Conservation (phyloP, 2,113 vertebrate genomes). For the Eurypyga helias region DNA sequence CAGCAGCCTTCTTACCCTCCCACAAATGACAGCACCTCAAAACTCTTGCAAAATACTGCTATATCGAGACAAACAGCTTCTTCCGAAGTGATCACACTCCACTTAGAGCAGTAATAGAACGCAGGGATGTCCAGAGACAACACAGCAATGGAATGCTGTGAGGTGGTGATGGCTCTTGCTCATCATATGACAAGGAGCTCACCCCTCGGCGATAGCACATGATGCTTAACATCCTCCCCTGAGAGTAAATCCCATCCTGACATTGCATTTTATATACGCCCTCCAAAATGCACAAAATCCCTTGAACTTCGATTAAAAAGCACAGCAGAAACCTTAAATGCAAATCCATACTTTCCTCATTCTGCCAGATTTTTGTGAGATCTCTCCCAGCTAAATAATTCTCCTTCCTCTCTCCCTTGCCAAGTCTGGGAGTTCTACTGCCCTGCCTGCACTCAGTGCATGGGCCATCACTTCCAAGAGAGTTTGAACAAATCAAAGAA, state of each 20-base stretch:
- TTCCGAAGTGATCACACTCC: not conserved
- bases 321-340: not conserved
- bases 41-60: not conserved
- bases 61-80: not conserved
- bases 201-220: not conserved
- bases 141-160: not conserved
- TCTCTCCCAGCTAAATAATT: not conserved
- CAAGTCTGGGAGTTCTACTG: not conserved
- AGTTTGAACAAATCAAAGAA: not conserved
- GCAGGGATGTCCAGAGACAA: not conserved
- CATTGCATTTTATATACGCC: not conserved
- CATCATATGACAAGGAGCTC: not conserved
- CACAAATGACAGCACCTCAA: not conserved
- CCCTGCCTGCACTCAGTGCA: not conserved
- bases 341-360: not conserved
- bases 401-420: not conserved
- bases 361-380: not conserved
- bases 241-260: not conserved
- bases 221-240: not conserved
- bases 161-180: not conserved
- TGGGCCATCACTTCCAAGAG: not conserved
- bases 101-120: not conserved
- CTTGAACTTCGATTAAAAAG: not conserved
- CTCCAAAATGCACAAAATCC: not conserved
- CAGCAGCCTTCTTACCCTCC: not conserved